Base-by-base conservation (phyloP, 2,797 vertebrate genomes). In the Gymnocypris eckloni region DNA sequence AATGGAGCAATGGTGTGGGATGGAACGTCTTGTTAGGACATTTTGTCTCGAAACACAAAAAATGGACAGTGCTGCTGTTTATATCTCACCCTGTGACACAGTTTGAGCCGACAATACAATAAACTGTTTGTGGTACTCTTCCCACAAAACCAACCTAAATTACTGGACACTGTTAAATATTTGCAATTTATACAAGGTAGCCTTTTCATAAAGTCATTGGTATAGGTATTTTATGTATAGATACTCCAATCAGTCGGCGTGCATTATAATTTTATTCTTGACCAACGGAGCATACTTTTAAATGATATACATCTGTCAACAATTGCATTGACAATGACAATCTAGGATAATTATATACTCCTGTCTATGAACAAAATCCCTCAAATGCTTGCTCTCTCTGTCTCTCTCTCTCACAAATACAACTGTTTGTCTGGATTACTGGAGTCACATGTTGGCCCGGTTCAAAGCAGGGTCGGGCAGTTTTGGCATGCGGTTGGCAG, bases 371-470 rank as follows among this genome's bases (percentile, higher is more conserved):
- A 16, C 50, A 25, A 69, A 48, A 69, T 54, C 43, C 48, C 15
- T 37, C 28, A 52, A 13, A 82, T 20, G 41, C n/a, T 15, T 22
- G 8, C 16, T 52, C 54, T 22, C 13, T 79, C 25, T 18, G 33
- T 16, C 37, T 11, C 25, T 41, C 28, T 52, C 64, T 25, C 45
- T n/a, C 45, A 3, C 20, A 81, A 78, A 79, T 79, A 85, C 88
- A 88, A 89, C 87, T 89, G 88, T 87, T 87, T 84, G 87, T 87
- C 67, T 81, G 79, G 89, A 86, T 77, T 71, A 88, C 81, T 70
- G n/a, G 83, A 92, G 93, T 95, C 94, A 95, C 94, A 94, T 95
- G 90, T 66, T 79, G 90, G 88, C 87, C 79, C 84, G 90, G 94
- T 95, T 95, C 92, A 95, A 73, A 92, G 91, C 43, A 88, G 93